phyloP scores from a whole-genome alignment of 2,113 vertebrate genomes.

The Tragulus kanchil region DNA sequence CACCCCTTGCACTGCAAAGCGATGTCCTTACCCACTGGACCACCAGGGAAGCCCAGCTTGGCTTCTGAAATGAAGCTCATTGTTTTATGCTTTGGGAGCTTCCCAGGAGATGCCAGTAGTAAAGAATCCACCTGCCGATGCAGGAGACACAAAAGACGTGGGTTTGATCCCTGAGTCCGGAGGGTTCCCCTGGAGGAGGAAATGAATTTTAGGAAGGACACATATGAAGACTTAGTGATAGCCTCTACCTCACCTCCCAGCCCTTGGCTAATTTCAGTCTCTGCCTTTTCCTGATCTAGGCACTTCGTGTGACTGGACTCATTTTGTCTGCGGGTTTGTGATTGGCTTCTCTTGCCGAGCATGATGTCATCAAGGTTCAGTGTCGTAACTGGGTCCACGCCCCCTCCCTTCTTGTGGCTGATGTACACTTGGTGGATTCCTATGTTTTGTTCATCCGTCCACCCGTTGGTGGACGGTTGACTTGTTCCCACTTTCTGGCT shows the following conservation, averaged over 20 bases:
- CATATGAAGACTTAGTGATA: neutral
- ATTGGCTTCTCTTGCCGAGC: neutral
- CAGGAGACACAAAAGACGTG: too few relatives aligned
- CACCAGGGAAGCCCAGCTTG: too few relatives aligned
- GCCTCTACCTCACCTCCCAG: neutral
- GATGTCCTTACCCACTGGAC: too few relatives aligned
- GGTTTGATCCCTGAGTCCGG: too few relatives aligned
- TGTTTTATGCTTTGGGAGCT: neutral
- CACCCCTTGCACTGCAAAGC: too few relatives aligned
- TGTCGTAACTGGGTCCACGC: neutral
- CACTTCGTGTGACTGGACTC: neutral
- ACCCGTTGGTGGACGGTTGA: neutral
- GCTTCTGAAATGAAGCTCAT: neutral
- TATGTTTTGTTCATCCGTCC: neutral
- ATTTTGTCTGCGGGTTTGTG: neutral
- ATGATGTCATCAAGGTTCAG: neutral
- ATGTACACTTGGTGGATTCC: neutral
- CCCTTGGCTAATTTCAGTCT: neutral
- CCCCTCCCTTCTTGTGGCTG: slow-evolving; percentile 6
- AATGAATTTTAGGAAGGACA: neutral
- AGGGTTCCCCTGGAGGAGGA: neutral
- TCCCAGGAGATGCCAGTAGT: too few relatives aligned
- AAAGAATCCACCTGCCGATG: too few relatives aligned
- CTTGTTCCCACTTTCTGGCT: neutral
- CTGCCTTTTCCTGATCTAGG: neutral